Percentiles rank a stretch among this genome's conserved stretches.
phyloP scores from a whole-genome alignment of 1,140 invertebrate genomes.

The Drosophila virilis region DNA sequence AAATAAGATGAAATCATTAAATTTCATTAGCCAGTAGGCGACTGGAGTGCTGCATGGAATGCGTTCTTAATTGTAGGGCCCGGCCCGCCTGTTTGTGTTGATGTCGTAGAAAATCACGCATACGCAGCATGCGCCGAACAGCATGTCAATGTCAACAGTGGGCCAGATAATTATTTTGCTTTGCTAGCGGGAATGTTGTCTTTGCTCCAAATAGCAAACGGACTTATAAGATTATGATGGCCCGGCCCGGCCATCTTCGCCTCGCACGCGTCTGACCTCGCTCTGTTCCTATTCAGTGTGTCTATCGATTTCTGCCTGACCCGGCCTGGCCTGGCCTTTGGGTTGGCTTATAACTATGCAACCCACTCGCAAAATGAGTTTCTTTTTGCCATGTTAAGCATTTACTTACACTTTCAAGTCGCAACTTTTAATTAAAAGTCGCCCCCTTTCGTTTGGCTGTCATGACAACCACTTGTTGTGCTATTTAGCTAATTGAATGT shows the following conservation, averaged over 20 bases:
- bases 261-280: not conserved
- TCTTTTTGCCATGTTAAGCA: conserved; percentile 16
- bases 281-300: not conserved
- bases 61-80: conserved; percentile 13
- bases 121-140: conserved; percentile 54
- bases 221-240: conserved; percentile 64
- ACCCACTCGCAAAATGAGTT: conserved; percentile 53
- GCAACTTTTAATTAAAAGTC: conserved; percentile 53
- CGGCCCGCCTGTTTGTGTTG: conserved; percentile 9
- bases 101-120: conserved; percentile 61
- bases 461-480: conserved; percentile 27
- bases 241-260: conserved; percentile 5
- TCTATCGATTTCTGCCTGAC: conserved; percentile 20
- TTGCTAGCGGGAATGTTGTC: conserved; percentile 33
- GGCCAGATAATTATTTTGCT: conserved; percentile 66
- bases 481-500: conserved; percentile 19
- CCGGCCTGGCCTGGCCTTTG: conserved; percentile 40
- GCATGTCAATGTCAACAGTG: conserved; percentile 76
- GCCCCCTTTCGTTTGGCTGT: conserved; percentile 1
- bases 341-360: conserved; percentile 36
- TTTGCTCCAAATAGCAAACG: conserved; percentile 70
- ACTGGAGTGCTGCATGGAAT: conserved; percentile 18
- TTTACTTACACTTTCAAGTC: conserved; percentile 18
- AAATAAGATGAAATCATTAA: conserved; percentile 71
- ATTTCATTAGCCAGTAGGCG: conserved; percentile 71